These are phyloP conservation scores for Eustalomyia histrio DNA, from an alignment of 2,888 invertebrate genomes.

Conservation along the genomic window DNA sequence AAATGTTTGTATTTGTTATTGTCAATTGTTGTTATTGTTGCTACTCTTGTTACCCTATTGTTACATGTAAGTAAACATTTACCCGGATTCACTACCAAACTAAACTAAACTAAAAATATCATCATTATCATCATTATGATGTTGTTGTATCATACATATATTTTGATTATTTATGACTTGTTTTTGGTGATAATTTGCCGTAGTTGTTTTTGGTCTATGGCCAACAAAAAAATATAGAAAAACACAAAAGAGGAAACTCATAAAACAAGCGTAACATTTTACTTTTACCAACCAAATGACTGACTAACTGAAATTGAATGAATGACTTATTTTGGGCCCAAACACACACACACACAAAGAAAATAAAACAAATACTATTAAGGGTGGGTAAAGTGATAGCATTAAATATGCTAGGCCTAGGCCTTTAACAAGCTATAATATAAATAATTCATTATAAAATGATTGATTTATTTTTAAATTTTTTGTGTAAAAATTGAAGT, in stretches of 20 bases:
- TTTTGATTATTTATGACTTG: conserved; percentile 64
- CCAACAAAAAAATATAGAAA: conserved; percentile 33
- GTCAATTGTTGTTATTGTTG: conserved; percentile 8
- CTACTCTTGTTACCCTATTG: conserved; percentile 50
- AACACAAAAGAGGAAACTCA: conserved; percentile 36
- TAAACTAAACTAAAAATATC: conserved; percentile 26
- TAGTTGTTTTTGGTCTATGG: conserved; percentile 51
- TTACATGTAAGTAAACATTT: conserved; percentile 54
- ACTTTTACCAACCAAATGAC: conserved; percentile 45
- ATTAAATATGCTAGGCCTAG: neutral
- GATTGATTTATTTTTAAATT: conserved; percentile 59
- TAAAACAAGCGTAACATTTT: conserved; percentile 51
- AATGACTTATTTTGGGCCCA: conserved; percentile 50
- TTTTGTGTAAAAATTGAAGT: neutral
- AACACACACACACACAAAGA: too few species aligned
- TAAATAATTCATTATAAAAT: conserved; percentile 49
- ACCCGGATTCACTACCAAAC: conserved; percentile 35
- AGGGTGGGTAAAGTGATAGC: neutral
- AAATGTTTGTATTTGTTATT: conserved; percentile 31
- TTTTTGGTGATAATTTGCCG: conserved; percentile 60
- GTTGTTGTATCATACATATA: conserved; percentile 10
- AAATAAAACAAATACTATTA: neutral
- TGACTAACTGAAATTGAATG: conserved; percentile 12
- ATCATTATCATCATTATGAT: conserved; percentile 13
- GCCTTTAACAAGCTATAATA: neutral